Conservation (phyloP, 1,140 invertebrate genomes). For the Cyclargus thomasi region DNA sequence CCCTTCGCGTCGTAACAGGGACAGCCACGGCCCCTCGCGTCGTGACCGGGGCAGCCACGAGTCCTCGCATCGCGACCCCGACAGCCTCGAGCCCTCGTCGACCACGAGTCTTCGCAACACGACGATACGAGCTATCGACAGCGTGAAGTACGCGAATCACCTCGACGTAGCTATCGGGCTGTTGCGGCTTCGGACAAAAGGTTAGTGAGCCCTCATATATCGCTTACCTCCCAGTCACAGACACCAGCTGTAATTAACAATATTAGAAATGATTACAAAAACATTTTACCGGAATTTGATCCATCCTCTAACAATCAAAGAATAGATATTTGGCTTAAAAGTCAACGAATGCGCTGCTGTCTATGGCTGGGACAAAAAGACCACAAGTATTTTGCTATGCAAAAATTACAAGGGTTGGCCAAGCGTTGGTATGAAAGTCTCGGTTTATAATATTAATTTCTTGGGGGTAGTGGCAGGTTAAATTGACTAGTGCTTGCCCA, state of each 20-base stretch:
- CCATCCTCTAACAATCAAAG: slow-evolving; percentile 25
- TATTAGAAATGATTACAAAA: slow-evolving; percentile 27
- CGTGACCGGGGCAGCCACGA: no score
- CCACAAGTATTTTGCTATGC: slow-evolving; percentile 30
- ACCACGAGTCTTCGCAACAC: no score
- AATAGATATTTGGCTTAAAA: slow-evolving; percentile 28
- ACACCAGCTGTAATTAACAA: slow-evolving; percentile 15
- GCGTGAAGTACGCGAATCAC: no score
- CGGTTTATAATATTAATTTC: slow-evolving; percentile 27
- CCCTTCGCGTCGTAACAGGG: no score
- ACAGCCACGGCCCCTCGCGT: no score
- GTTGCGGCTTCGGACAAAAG: no score
- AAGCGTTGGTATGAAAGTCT: slow-evolving; percentile 32
- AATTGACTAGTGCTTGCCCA: slow-evolving; percentile 33
- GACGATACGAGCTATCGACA: no score
- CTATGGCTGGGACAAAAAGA: slow-evolving; percentile 33
- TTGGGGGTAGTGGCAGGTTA: slow-evolving; percentile 35
- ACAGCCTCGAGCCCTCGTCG: no score
- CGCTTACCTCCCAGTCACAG: no score
- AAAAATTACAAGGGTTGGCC: slow-evolving; percentile 34
- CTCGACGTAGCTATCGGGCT: no score
- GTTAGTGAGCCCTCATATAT: no score
- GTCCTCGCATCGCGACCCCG: no score
- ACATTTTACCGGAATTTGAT: slow-evolving; percentile 29
- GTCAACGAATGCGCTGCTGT: slow-evolving; percentile 34